A percentile compares a stretch with the other conserved stretches of the same genome.
Evolutionary conservation across 2,113 vertebrate species (phyloP).

Genomic region (Pelmatolapia mariae): DNA sequence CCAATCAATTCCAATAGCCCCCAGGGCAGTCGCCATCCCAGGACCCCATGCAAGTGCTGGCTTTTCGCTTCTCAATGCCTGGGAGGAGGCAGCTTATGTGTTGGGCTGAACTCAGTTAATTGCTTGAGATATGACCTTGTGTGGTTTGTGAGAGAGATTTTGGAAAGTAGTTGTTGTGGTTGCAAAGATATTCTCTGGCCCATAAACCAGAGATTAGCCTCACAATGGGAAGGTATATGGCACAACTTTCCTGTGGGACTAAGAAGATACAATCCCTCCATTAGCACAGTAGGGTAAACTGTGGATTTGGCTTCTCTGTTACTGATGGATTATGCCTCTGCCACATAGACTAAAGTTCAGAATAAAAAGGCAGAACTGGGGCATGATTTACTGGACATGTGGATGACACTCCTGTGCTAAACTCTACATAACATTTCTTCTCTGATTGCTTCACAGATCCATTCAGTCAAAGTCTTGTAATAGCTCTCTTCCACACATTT

Average conservation of each 20-base stretch:
- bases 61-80: not conserved
- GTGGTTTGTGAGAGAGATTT: conserved; percentile 42
- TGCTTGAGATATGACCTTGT: conserved; percentile 55
- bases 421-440: not conserved
- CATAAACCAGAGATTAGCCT: conserved; percentile 55
- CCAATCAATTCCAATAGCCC: conserved; percentile 56
- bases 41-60: conserved; percentile 12
- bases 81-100: conserved; percentile 37
- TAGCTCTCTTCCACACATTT: not conserved
- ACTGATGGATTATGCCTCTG: not conserved
- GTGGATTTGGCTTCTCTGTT: conserved; percentile 5
- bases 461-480: not conserved
- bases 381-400: not conserved
- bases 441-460: not conserved
- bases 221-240: conserved; percentile 43
- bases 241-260: conserved; percentile 47
- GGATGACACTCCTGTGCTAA: not conserved
- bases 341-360: not conserved
- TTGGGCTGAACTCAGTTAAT: conserved; percentile 53
- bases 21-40: conserved; percentile 37
- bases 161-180: conserved; percentile 41
- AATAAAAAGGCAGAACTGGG: not conserved
- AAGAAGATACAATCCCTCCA: conserved; percentile 34
- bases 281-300: conserved; percentile 18
- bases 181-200: conserved; percentile 37